A percentile compares a stretch with the other conserved stretches of the same genome.
phyloP scores from a whole-genome alignment of 2,888 invertebrate genomes.

The Cheilosia impressa region DNA sequence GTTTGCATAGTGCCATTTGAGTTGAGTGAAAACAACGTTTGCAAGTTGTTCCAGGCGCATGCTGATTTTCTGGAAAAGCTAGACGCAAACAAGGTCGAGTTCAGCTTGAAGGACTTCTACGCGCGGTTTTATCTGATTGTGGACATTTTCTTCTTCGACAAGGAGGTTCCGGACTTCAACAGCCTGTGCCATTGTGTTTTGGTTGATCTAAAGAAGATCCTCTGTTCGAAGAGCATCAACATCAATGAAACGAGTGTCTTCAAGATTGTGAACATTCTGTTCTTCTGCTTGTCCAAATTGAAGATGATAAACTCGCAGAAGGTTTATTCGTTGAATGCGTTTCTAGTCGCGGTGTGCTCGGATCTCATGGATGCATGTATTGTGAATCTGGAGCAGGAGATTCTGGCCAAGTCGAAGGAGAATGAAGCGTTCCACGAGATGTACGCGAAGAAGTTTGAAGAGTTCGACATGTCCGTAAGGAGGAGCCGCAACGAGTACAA shows the following conservation, averaged over 20 bases:
- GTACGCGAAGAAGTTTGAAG: constrained; percentile 81
- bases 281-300: constrained; percentile 91
- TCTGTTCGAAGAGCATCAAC: constrained; percentile 87
- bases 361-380: constrained; percentile 84
- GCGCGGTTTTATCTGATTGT: constrained; percentile 84
- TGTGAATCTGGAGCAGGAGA: constrained; percentile 83
- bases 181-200: constrained; percentile 88
- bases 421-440: constrained; percentile 81
- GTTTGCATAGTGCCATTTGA: constrained; percentile 92
- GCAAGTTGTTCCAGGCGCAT: constrained; percentile 89
- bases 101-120: constrained; percentile 84
- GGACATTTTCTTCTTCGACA: constrained; percentile 84
- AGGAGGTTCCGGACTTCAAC: constrained; percentile 87
- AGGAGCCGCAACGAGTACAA: constrained; percentile 83
- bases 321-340: constrained; percentile 92
- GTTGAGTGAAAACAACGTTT: constrained; percentile 94
- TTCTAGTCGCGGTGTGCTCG: constrained; percentile 91
- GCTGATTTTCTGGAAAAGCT: constrained; percentile 86
- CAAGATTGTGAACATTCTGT: constrained; percentile 91
- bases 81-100: constrained; percentile 83
- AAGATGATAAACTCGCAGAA: constrained; percentile 90
- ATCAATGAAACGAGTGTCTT: constrained; percentile 88
- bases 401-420: constrained; percentile 80
- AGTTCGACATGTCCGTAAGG: constrained; percentile 81
- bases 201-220: constrained; percentile 89